These are phyloP conservation scores for Ametastegia equiseti DNA, from an alignment of 2,888 invertebrate species.

Conservation along the genomic window DNA sequence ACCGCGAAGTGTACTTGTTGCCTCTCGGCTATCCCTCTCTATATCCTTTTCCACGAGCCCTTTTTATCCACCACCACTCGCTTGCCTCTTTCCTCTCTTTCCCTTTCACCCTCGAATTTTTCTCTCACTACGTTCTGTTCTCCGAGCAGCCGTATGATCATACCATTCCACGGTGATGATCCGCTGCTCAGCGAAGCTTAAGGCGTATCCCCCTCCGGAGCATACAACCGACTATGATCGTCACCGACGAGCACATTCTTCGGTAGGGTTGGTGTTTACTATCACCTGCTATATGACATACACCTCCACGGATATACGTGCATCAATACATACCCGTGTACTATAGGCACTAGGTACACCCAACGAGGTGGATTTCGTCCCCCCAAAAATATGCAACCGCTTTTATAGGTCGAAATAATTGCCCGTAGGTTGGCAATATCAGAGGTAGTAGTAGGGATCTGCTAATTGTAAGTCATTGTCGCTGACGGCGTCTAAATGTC, in stretches of 20 bases:
- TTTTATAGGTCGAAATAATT: too few species aligned
- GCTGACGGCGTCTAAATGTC: too few species aligned
- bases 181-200: slow-evolving; percentile 65
- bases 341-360: too few species aligned
- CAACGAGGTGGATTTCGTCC: too few species aligned
- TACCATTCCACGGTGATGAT: slow-evolving; percentile 69
- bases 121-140: slow-evolving; percentile 55
- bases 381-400: too few species aligned
- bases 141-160: slow-evolving; percentile 66
- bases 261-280: not conserved
- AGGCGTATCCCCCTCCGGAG: slow-evolving; percentile 25
- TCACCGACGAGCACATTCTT: slow-evolving; percentile 21
- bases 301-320: too few species aligned
- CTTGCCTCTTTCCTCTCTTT: too few species aligned
- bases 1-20: slow-evolving; percentile 61
- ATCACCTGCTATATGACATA: not conserved
- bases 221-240: slow-evolving; percentile 21
- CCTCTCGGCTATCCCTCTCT: slow-evolving; percentile 53
- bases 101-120: slow-evolving; percentile 46
- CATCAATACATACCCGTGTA: not conserved
- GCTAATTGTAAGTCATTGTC: too few species aligned
- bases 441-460: too few species aligned
- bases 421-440: too few species aligned
- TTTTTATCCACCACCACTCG: slow-evolving; percentile 51
- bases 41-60: slow-evolving; percentile 52